These are phyloP conservation scores for Lycaena phlaeas DNA, from an alignment of 2,888 invertebrate genomes.

Conservation along the genomic window DNA sequence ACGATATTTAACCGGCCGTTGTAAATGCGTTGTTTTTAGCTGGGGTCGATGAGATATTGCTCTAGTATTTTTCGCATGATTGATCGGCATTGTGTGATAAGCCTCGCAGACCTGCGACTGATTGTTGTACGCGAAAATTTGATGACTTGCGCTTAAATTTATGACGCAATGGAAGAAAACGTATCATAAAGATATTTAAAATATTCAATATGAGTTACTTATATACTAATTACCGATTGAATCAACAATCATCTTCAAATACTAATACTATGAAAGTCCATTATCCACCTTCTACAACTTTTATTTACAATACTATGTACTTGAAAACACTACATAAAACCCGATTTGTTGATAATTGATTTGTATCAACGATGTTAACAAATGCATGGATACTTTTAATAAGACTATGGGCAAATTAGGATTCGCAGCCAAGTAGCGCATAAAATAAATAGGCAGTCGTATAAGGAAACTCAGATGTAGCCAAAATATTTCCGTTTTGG, in stretches of 20 bases:
- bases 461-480: conserved; percentile 27
- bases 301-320: no score
- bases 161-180: no score
- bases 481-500: conserved; percentile 36
- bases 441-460: conserved; percentile 25
- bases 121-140: no score
- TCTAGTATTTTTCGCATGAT: conserved; percentile 53
- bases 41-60: conserved; percentile 49
- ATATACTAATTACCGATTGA: no score
- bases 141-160: no score
- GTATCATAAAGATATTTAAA: no score
- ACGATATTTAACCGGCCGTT: conserved; percentile 47
- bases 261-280: not conserved
- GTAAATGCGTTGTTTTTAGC: conserved; percentile 45
- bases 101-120: not conserved
- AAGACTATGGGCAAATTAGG: no score
- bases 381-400: conserved; percentile 4
- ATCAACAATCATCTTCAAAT: no score
- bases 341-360: conserved; percentile 20
- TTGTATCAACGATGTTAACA: conserved; percentile 24
- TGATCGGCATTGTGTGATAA: conserved; percentile 34
- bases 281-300: no score
- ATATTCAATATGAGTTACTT: no score
- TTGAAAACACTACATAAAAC: no score
- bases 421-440: conserved; percentile 44